Conservation (phyloP, 1,140 invertebrate species). For the Rhagoletis pomonella region DNA sequence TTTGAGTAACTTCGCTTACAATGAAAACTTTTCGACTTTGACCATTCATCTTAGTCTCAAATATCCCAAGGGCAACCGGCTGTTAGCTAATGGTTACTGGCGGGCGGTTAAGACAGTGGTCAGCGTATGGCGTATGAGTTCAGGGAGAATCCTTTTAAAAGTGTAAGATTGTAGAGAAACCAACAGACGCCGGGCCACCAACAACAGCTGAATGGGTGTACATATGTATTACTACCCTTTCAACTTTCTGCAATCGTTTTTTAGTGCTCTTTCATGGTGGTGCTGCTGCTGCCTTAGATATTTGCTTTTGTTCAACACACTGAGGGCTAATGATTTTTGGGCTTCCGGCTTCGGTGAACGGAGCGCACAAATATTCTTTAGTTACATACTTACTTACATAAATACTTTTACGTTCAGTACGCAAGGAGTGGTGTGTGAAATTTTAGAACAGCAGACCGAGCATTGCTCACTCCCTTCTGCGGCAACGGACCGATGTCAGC, state of each 20-base stretch:
- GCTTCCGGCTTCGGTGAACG: constrained; percentile 12
- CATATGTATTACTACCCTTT: background rate
- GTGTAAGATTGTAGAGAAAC: background rate
- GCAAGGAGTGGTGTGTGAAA: background rate
- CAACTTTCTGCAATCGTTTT: background rate
- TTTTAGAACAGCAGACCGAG: background rate
- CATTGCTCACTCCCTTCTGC: too few relatives aligned
- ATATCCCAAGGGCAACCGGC: constrained; percentile 45
- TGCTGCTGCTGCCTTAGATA: background rate
- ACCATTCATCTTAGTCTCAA: constrained; percentile 52
- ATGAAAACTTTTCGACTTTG: constrained; percentile 49
- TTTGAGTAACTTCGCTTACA: background rate
- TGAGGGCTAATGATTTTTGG: constrained; percentile 38
- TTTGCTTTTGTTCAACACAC: constrained; percentile 42
- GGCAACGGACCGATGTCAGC: background rate
- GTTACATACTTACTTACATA: too few relatives aligned
- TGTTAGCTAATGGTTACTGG: constrained; percentile 34
- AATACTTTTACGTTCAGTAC: background rate
- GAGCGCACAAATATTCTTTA: background rate
- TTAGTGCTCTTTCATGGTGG: constrained; percentile 25
- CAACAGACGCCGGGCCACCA: background rate
- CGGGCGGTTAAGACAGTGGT: too few relatives aligned
- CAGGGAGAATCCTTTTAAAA: background rate
- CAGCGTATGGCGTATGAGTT: background rate
- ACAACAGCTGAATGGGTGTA: background rate